Evolutionary conservation across 2,797 vertebrate species (phyloP).

Genomic region (Oreonectes daqikongensis): DNA sequence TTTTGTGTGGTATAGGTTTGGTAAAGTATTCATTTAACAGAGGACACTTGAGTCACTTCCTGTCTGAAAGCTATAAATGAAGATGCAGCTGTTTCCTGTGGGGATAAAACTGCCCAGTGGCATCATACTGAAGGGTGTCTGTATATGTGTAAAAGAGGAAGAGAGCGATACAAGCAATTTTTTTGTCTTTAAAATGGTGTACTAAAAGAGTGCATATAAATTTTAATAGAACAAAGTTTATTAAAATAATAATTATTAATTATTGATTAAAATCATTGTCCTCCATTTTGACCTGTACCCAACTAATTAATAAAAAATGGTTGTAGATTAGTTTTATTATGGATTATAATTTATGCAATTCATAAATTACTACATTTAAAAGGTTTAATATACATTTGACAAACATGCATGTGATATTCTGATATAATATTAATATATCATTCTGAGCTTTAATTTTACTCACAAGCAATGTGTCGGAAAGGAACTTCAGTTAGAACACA

Average conservation of each 20-base stretch:
- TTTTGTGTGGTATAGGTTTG: not conserved
- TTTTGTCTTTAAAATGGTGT: not conserved
- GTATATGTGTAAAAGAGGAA: not conserved
- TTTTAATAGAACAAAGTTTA: no score
- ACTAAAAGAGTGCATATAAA: no score
- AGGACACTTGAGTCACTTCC: constrained; percentile 34
- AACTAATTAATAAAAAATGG: no score
- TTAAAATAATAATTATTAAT: not conserved
- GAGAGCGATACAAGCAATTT: not conserved
- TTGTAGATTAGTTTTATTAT: no score
- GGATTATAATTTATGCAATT: no score
- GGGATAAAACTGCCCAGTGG: constrained; percentile 28
- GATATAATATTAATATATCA: no score
- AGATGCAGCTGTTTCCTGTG: constrained; percentile 56
- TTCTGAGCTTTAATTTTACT: no score
- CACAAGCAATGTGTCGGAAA: not conserved
- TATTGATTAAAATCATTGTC: not conserved
- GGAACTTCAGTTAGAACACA: not conserved
- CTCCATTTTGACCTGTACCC: no score
- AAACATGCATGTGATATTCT: no score
- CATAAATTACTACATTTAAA: no score
- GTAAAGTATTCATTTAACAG: constrained; percentile 7
- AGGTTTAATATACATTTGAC: no score
- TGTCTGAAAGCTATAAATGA: constrained; percentile 25
- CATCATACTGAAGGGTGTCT: constrained; percentile 12